Conservation (phyloP, 2,113 vertebrate genomes). For the Eclectus roratus region DNA sequence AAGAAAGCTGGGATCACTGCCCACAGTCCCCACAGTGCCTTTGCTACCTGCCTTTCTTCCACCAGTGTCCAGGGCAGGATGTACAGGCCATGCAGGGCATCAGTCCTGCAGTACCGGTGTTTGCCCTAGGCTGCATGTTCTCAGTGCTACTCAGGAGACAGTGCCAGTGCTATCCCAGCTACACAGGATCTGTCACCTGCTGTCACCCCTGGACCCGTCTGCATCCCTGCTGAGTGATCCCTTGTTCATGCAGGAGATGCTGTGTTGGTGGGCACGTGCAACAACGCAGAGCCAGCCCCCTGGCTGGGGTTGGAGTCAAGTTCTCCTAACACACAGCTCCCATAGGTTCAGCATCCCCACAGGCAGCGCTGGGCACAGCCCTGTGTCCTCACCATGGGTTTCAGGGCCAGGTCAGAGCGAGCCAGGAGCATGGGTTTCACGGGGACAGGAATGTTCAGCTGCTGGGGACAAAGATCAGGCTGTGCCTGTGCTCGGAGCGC, state of each 20-base stretch:
- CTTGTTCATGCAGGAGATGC: fast-evolving
- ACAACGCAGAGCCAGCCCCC: background rate
- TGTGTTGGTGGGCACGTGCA: fast-evolving
- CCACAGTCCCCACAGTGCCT: background rate
- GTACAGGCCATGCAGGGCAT: background rate
- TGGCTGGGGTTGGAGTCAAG: background rate
- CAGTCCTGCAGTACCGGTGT: background rate
- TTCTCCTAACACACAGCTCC: background rate
- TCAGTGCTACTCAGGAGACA: fast-evolving
- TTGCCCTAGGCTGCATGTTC: background rate
- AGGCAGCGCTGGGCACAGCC: background rate
- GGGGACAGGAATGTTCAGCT: background rate
- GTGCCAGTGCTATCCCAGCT: background rate
- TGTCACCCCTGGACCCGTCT: fast-evolving
- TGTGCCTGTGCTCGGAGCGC: background rate
- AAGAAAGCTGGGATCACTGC: background rate
- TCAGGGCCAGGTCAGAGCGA: background rate
- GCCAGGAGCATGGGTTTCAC: background rate
- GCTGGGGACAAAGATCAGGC: background rate
- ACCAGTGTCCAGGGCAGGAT: background rate
- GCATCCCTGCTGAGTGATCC: background rate
- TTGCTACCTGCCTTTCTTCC: fast-evolving
- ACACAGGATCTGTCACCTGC: background rate
- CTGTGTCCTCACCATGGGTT: background rate
- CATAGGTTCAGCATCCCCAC: background rate